Percentiles rank a stretch among this genome's conserved stretches.
Evolutionary conservation across 2,888 invertebrate genomes (phyloP).

Genomic region (Trichopria drosophilae): DNA sequence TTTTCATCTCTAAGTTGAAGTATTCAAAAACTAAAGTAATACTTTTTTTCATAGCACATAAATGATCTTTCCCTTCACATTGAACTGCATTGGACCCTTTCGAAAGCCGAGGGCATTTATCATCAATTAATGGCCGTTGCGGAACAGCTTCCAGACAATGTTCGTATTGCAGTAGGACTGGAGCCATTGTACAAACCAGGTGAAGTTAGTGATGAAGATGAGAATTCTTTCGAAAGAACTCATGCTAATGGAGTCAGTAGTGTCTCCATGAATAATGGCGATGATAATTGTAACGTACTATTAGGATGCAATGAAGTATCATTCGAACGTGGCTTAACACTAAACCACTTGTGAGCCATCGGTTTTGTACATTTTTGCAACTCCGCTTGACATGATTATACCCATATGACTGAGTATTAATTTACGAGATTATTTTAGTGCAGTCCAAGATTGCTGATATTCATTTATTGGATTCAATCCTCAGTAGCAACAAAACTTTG

Average conservation of each 20-base stretch:
- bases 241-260: constrained; percentile 56
- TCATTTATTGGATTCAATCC: too few species aligned
- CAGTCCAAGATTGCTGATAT: too few species aligned
- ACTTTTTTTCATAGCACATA: constrained; percentile 73
- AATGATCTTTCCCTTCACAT: constrained; percentile 91
- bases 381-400: too few species aligned
- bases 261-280: constrained; percentile 51
- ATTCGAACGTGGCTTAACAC: constrained; percentile 53
- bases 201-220: constrained; percentile 38
- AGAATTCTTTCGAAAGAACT: constrained; percentile 36
- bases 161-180: constrained; percentile 73
- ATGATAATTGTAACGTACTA: constrained; percentile 51
- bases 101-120: constrained; percentile 90
- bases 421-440: too few species aligned
- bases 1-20: constrained; percentile 2
- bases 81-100: constrained; percentile 78
- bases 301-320: constrained; percentile 52
- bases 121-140: constrained; percentile 76
- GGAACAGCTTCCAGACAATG: constrained; percentile 71
- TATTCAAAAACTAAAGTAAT: constrained; percentile 15
- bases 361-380: too few species aligned
- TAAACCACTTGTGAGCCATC: constrained; percentile 51
- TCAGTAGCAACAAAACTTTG: too few species aligned
- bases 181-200: constrained; percentile 54
- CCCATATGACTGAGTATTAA: too few species aligned